Evolutionary conservation across 2,113 vertebrate genomes (phyloP).

Genomic region (Gambusia holbrooki): DNA sequence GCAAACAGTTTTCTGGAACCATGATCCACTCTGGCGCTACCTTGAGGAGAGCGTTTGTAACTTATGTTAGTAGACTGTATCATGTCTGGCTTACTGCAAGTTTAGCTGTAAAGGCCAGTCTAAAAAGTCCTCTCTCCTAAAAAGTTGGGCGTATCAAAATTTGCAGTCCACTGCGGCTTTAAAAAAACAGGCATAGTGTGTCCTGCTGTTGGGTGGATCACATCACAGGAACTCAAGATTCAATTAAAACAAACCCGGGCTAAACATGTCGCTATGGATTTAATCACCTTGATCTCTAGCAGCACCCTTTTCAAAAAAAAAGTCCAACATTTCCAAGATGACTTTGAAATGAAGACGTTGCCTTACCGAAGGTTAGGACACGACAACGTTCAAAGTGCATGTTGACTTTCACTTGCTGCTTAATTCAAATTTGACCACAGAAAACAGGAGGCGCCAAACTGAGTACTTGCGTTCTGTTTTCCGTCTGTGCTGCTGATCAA

Average conservation of each 20-base stretch:
- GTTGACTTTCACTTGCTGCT: neutral
- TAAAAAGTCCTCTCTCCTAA: neutral
- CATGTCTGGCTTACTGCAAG: neutral
- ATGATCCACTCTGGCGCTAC: neutral
- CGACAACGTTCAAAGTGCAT: neutral
- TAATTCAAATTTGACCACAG: too few species aligned
- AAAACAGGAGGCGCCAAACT: neutral
- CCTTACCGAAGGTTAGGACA: neutral
- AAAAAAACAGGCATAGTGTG: neutral
- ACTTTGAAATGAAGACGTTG: neutral
- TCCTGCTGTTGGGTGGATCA: neutral
- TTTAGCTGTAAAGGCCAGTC: neutral
- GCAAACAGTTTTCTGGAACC: constrained; percentile 39
- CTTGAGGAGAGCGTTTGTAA: neutral
- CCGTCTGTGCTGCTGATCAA: constrained; percentile 21
- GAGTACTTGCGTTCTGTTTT: constrained; percentile 12
- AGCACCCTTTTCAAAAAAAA: neutral
- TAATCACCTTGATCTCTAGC: neutral
- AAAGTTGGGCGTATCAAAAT: neutral
- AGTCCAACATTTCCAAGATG: neutral
- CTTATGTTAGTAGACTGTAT: neutral
- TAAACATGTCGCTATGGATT: neutral
- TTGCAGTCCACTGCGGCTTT: neutral
- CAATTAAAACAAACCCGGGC: neutral
- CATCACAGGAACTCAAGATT: neutral